These are phyloP conservation scores for Solea senegalensis DNA, from an alignment of 2,113 vertebrate genomes.

Conservation along the genomic window DNA sequence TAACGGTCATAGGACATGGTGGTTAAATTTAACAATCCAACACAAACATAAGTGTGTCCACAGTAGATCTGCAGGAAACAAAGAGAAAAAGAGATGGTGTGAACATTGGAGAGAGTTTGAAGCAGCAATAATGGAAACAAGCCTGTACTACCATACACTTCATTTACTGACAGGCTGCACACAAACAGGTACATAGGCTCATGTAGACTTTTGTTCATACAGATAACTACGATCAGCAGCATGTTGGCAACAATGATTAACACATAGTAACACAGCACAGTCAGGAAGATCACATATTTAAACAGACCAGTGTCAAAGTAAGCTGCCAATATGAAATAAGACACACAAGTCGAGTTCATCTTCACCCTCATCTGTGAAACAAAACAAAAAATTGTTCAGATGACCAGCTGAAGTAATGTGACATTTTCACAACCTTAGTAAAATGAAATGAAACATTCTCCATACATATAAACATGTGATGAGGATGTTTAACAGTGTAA, in stretches of 20 bases:
- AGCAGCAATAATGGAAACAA: background rate
- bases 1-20: constrained; percentile 23
- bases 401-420: too few relatives aligned
- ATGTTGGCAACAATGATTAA: background rate
- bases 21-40: constrained; percentile 53
- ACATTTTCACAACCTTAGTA: too few relatives aligned
- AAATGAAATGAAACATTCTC: too few relatives aligned
- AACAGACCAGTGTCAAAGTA: too few relatives aligned
- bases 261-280: background rate
- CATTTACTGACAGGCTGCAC: constrained; percentile 13
- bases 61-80: constrained; percentile 6
- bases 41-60: background rate
- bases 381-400: too few relatives aligned
- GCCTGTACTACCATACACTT: constrained; percentile 4
- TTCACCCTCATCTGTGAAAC: too few relatives aligned
- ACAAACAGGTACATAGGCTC: background rate
- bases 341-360: too few relatives aligned
- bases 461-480: too few relatives aligned
- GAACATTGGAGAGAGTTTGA: background rate
- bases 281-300: background rate
- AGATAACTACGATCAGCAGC: background rate
- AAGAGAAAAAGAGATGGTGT: background rate
- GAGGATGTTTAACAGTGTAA: background rate
- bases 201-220: constrained; percentile 1
- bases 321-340: too few relatives aligned